Evolutionary conservation across 2,888 invertebrate genomes (phyloP).

Genomic region (Nephrotoma appendiculata): DNA sequence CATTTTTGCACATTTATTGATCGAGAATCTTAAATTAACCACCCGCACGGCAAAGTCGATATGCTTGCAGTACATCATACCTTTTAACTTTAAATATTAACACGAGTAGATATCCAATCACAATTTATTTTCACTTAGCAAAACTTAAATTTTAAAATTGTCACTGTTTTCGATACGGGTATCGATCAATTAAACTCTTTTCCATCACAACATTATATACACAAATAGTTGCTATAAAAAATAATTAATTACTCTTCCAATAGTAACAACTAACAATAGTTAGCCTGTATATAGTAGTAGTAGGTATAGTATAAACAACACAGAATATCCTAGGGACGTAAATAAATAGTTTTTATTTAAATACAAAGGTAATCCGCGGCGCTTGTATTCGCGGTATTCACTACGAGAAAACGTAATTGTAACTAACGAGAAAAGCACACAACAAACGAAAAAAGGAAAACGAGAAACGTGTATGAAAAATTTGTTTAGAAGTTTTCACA

Average conservation of each 20-base stretch:
- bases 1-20: neutral
- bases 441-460: neutral
- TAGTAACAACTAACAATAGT: neutral
- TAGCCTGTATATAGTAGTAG: neutral
- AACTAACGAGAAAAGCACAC: neutral
- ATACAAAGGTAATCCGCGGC: neutral
- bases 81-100: neutral
- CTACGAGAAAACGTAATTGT: neutral
- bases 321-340: neutral
- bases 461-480: neutral
- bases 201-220: neutral
- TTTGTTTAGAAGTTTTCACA: neutral
- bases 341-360: neutral
- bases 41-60: neutral
- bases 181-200: neutral
- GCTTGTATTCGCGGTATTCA: neutral
- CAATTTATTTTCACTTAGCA: neutral
- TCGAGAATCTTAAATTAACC: neutral
- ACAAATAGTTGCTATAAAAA: neutral
- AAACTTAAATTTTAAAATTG: neutral
- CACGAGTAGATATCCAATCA: neutral
- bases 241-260: neutral
- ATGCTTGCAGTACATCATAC: neutral
- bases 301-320: no score
- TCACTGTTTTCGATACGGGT: neutral